A percentile compares a stretch with the other conserved stretches of the same genome.
Evolutionary conservation across 2,888 invertebrate genomes (phyloP).

Genomic region (Eupithecia exiguata): DNA sequence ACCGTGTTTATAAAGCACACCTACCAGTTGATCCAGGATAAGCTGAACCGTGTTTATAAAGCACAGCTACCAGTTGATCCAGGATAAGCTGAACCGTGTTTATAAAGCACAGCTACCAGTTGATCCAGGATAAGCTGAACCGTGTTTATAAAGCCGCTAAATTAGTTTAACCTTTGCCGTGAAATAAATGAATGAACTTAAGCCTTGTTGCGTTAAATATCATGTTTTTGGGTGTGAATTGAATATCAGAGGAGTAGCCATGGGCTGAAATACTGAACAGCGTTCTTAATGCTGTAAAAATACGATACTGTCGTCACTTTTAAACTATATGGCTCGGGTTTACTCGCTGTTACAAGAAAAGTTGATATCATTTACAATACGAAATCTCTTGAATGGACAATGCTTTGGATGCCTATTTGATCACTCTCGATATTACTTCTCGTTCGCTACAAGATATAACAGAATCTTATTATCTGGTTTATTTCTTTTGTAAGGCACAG

Average conservation of each 20-base stretch:
- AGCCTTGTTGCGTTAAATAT: not conserved
- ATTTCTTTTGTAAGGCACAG: not conserved
- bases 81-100: constrained; percentile 1
- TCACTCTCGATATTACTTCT: not conserved
- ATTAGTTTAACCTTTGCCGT: constrained; percentile 10
- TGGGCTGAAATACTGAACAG: not conserved
- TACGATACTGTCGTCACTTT: not conserved
- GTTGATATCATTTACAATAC: not conserved
- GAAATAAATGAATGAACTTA: constrained; percentile 5
- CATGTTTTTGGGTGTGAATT: not conserved
- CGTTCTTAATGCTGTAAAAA: not conserved
- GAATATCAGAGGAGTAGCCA: too few species aligned
- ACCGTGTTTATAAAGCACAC: constrained; percentile 10
- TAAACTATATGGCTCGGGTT: not conserved
- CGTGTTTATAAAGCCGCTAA: constrained; percentile 7
- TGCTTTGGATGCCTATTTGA: not conserved
- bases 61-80: constrained; percentile 9
- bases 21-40: constrained; percentile 9
- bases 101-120: constrained; percentile 10
- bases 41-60: constrained; percentile 10
- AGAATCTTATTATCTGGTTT: not conserved
- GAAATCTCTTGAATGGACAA: not conserved
- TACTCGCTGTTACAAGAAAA: not conserved
- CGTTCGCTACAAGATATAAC: not conserved
- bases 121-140: constrained; percentile 5